phyloP scores from a whole-genome alignment of 2,797 vertebrate species.

The Peromyscus attwateri region DNA sequence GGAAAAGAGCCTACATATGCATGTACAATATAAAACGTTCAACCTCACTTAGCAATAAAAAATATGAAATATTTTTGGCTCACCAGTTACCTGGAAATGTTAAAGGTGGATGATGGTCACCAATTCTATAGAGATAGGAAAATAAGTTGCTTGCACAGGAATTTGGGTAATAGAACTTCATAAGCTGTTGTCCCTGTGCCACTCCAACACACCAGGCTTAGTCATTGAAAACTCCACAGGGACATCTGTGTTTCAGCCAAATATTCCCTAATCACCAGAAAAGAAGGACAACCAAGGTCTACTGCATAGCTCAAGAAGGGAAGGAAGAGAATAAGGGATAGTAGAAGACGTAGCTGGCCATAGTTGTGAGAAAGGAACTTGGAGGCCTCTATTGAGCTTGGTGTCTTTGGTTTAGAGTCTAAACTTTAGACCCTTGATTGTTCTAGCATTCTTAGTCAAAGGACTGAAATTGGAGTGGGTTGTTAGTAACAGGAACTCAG shows the following conservation, averaged over 20 bases:
- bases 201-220: accelerated
- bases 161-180: background rate
- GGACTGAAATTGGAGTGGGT: background rate
- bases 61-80: background rate
- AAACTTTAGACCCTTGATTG: background rate
- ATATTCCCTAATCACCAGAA: background rate
- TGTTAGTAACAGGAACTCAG: background rate
- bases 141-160: background rate
- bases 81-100: background rate
- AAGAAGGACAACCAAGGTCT: background rate
- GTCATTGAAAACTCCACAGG: background rate
- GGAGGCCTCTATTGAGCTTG: background rate
- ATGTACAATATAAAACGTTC: background rate
- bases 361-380: background rate
- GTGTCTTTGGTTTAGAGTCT: background rate
- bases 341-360: background rate
- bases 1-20: background rate
- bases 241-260: background rate
- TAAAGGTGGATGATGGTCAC: background rate
- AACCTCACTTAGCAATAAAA: background rate
- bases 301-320: background rate
- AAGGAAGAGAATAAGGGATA: background rate
- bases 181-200: background rate
- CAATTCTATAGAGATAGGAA: background rate
- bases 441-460: background rate